Evolutionary conservation across 2,888 invertebrate species (phyloP), one percentile per base, ranked within the genome.

Genomic region (Nomada lathburiana): DNA sequence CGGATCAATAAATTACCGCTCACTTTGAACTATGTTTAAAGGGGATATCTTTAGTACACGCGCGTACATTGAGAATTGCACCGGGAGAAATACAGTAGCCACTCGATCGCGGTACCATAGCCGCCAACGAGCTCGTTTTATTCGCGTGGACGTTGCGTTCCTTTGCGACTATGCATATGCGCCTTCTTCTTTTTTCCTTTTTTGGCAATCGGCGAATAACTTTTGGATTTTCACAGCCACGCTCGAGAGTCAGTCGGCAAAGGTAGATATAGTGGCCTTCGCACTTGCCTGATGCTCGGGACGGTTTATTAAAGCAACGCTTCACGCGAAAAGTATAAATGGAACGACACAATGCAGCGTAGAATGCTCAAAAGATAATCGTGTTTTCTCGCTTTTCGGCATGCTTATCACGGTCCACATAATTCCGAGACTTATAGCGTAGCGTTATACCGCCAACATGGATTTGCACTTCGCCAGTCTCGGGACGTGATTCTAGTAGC

Each of bases 401-500:
- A 90, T 87, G 89, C 89, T 89, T 86, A 90, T 90, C 90, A 89
- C 87, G 88, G 80, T 67, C 84, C 86, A 85, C 88, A 83, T 91
- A 90, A 90, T 90, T 85, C 89, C 64, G 70, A 69, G 72, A 82
- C 86, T 85, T 81, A 86, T 80, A 77, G 82, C 73, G 79, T 78
- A 80, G 83, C 77, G 79, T 85, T 84, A 87, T 86, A 76, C 86
- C 82, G 84, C 87, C 86, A 88, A 91, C 91, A 91, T 86, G 91
- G 89, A 89, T 91, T 86, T 91, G 90, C 90, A 91, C 91, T 91
- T 89, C 86, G 88, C 86, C 84, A 80, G 83, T 83, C 85, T 64
- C 72, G 74, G 73, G 73, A 88, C 88, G 89, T 87, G 88, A 87
- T 89, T 82, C 73, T 20, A 20, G 74, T 57, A 60, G 59, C 44